Percentiles rank a stretch among this genome's conserved stretches.
Conservation (phyloP, 2,888 invertebrate genomes). For the Hololepta plana region DNA sequence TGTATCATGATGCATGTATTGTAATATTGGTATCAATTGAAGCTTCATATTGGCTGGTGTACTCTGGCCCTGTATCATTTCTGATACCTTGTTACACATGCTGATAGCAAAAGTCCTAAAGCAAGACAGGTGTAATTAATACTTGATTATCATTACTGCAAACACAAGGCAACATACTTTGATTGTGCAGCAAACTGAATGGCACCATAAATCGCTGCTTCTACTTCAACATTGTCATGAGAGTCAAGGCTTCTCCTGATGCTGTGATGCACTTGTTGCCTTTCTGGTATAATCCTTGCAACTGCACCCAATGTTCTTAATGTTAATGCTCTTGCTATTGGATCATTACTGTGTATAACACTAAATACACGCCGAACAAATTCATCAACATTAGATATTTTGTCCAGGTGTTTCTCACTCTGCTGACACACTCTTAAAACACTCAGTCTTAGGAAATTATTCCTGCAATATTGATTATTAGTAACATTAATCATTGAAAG, state of each 20-base stretch:
- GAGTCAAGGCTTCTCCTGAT: conserved; percentile 84
- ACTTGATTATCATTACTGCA: conserved; percentile 3
- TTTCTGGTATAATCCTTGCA: conserved; percentile 82
- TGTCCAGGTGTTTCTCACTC: conserved; percentile 89
- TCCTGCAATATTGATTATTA: conserved; percentile 30
- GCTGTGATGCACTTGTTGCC: conserved; percentile 89
- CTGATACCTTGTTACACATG: conserved; percentile 87
- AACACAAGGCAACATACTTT: conserved; percentile 35
- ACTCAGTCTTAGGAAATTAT: conserved; percentile 83
- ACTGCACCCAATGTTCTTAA: conserved; percentile 80
- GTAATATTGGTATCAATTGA: conserved; percentile 74
- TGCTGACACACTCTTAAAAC: conserved; percentile 86
- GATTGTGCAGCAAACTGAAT: conserved; percentile 90
- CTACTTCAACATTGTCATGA: conserved; percentile 87
- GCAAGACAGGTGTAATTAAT: conserved; percentile 6
- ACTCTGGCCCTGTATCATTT: conserved; percentile 86
- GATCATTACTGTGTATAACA: conserved; percentile 94
- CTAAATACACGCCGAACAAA: conserved; percentile 78
- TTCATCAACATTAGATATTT: conserved; percentile 89
- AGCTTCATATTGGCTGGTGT: conserved; percentile 86
- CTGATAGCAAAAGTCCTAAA: conserved; percentile 81
- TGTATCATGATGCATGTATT: conserved; percentile 78
- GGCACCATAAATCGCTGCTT: conserved; percentile 90
- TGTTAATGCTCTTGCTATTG: conserved; percentile 82
- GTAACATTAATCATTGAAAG: background rate